phyloP scores from a whole-genome alignment of 2,888 invertebrate species.

The Philereme vetulata region DNA sequence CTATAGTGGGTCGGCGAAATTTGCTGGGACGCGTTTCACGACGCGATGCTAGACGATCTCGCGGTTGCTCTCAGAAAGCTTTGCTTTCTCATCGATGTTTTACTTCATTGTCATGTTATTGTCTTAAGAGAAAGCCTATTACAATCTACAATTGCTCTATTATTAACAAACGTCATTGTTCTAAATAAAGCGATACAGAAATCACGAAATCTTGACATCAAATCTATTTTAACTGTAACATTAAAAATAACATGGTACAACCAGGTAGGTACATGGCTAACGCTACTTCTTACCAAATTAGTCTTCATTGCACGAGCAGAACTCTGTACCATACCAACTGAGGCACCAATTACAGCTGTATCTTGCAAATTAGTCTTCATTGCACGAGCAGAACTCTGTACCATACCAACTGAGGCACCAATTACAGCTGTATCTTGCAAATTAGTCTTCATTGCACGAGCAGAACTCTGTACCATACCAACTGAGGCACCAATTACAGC shows the following conservation, averaged over 20 bases:
- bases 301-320: neutral
- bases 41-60: slow-evolving; percentile 45
- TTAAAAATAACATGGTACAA: no score
- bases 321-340: neutral
- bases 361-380: slow-evolving; percentile 5
- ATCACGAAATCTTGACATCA: no score
- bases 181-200: no score
- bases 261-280: no score
- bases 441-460: neutral
- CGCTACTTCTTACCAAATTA: neutral
- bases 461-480: neutral
- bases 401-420: neutral
- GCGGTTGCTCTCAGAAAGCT: slow-evolving; percentile 52
- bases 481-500: slow-evolving; percentile 2
- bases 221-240: no score
- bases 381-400: neutral
- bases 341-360: slow-evolving; percentile 6
- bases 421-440: slow-evolving; percentile 14
- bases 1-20: slow-evolving; percentile 67
- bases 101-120: slow-evolving; percentile 59
- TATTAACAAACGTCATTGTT: no score
- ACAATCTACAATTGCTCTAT: slow-evolving; percentile 17
- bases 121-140: slow-evolving; percentile 49
- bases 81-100: slow-evolving; percentile 61
- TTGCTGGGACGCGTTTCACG: slow-evolving; percentile 56